phyloP scores from a whole-genome alignment of 2,797 vertebrate genomes.

The Graptemys geographica region DNA sequence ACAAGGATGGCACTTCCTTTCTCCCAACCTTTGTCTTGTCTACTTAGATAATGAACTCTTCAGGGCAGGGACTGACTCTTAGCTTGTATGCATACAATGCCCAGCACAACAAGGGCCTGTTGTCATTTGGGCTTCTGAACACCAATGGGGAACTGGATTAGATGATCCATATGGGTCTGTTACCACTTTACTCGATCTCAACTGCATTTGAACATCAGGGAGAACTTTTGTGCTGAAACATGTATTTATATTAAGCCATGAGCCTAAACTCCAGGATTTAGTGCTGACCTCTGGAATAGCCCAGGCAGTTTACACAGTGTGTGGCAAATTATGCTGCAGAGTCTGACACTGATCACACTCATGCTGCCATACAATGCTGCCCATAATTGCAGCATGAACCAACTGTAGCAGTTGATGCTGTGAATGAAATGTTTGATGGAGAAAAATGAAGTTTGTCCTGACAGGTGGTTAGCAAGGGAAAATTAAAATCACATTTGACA shows the following conservation, averaged over 20 bases:
- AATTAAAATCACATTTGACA: not conserved
- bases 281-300: not conserved
- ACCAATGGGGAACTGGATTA: not conserved
- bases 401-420: not conserved
- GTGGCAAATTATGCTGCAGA: not conserved
- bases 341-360: not conserved
- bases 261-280: not conserved
- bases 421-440: not conserved
- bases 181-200: not conserved
- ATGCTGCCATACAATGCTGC: not conserved
- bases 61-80: not conserved
- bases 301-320: not conserved
- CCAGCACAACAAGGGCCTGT: not conserved
- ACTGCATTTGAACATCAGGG: not conserved
- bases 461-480: not conserved
- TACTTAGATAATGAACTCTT: not conserved
- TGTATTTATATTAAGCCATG: not conserved
- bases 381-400: not conserved
- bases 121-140: not conserved
- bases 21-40: not conserved
- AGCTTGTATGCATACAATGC: not conserved
- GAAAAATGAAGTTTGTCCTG: not conserved
- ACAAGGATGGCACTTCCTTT: not conserved
- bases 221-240: not conserved
- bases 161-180: not conserved